These are phyloP conservation scores for Sardinella longiceps DNA, from an alignment of 2,797 vertebrate genomes.

Conservation along the genomic window DNA sequence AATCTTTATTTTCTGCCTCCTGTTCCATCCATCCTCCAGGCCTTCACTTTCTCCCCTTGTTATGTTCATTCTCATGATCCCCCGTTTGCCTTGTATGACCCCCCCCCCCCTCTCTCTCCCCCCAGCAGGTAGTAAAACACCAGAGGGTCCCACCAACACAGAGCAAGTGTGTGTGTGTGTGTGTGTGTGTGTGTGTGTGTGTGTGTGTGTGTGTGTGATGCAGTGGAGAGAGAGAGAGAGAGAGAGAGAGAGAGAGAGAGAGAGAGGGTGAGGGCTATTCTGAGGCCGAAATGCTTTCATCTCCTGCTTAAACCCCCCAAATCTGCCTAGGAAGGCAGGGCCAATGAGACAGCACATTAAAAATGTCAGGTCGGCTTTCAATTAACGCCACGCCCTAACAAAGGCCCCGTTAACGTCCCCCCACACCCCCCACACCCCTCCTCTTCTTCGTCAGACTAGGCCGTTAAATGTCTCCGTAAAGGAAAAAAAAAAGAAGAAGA, in stretches of 20 bases:
- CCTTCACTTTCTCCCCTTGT: neutral
- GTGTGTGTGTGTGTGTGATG: neutral
- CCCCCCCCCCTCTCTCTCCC: neutral
- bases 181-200: constrained; percentile 23
- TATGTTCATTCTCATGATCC: constrained; percentile 26
- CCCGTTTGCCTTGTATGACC: constrained; percentile 29
- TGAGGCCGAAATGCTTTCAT: neutral
- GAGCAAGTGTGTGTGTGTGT: neutral
- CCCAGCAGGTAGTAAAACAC: constrained; percentile 35
- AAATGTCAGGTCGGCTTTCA: constrained; percentile 51
- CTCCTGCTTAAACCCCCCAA: neutral
- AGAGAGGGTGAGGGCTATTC: neutral
- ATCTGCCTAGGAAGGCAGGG: neutral
- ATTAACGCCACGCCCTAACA: constrained; percentile 50
- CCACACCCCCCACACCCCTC: neutral
- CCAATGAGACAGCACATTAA: constrained; percentile 48
- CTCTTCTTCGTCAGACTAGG: constrained; percentile 17
- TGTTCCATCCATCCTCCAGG: neutral
- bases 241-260: neutral
- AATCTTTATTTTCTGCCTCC: constrained; percentile 22
- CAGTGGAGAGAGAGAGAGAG: neutral
- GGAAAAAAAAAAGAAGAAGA: neutral
- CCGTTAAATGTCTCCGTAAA: constrained; percentile 42
- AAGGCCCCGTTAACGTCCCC: constrained; percentile 35
- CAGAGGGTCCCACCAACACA: constrained; percentile 24